Base-by-base conservation (phyloP, 1,140 invertebrate genomes). In the Schlechtendalia chinensis region DNA sequence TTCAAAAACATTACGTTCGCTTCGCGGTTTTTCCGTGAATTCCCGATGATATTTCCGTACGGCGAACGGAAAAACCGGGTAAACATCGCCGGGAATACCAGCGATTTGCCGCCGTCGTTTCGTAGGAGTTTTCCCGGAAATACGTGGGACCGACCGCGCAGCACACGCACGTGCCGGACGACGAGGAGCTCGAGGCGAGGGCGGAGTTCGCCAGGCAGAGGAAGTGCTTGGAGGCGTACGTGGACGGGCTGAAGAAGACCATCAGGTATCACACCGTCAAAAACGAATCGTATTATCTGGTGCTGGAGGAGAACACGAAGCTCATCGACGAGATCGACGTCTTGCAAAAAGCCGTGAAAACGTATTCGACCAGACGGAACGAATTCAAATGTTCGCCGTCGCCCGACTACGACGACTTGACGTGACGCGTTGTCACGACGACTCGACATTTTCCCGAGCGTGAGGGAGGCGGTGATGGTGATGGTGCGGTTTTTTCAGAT, bases 301-400 rank as follows among this genome's bases (percentile, higher is more conserved):
- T 47, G 4, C 47, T 77, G 54, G 56, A 77, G 24, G 74, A 77
- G 45, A 77, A 77, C 32, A 59, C 4, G n/a, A 58, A 45, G 5
- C 74, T 77, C 17, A 77, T 77, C 2, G 29, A 77, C 3, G 74
- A 77, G 45, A 58, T 77, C 24, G 22, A 47, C 11, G 17, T 1
- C 16, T 24, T 77, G 17, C 53, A 56, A 24, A 77, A 77, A 17
- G 39, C 47, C 0, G 54, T n/a, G 5, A 39, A 24, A 16, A 24
- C 59, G 59, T n/a, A n/a, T 77, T 58, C 17, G 1, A 47, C 22
- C 16, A 61, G 61, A 8, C 47, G 27, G 14, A 77, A 11, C 10
- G 47, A 77, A 47, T 71, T 71, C 17, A 71, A 53, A 53, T 24
- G 16, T 22, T 22, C n/a, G 39, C 11, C 11, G 19, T 5, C 19